These are phyloP conservation scores for Protosalanx chinensis DNA, from an alignment of 2,797 vertebrate species.

Conservation along the genomic window DNA sequence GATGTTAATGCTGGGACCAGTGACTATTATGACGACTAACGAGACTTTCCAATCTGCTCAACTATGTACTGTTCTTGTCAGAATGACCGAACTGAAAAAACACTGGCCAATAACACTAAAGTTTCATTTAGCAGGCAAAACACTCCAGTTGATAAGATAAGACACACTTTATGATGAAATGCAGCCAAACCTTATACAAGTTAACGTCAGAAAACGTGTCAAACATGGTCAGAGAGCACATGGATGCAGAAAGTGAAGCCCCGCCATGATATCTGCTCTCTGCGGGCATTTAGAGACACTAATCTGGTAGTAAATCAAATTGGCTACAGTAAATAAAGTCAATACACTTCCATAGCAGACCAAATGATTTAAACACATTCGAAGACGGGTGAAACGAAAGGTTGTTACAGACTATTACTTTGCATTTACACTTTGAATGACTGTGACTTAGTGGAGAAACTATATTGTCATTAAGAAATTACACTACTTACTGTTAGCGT, in stretches of 20 bases:
- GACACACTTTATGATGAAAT: background rate
- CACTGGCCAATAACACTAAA: background rate
- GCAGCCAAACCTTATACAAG: background rate
- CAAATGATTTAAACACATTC: too few relatives aligned
- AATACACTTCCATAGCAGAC: too few relatives aligned
- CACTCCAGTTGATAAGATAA: background rate
- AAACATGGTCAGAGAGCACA: too few relatives aligned
- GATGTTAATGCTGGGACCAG: background rate
- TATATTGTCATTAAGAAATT: background rate
- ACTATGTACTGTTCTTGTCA: background rate
- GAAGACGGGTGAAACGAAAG: too few relatives aligned
- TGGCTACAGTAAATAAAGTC: too few relatives aligned
- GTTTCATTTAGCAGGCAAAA: background rate
- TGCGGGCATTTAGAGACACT: too few relatives aligned
- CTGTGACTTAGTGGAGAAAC: background rate
- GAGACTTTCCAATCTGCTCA: conserved; percentile 11
- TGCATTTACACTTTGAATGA: too few relatives aligned
- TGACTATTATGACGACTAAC: background rate
- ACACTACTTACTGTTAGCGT: background rate
- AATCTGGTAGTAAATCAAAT: too few relatives aligned
- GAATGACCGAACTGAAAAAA: background rate
- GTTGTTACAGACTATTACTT: too few relatives aligned
- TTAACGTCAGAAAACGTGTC: too few relatives aligned
- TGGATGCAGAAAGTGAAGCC: too few relatives aligned
- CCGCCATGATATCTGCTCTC: too few relatives aligned